Evolutionary conservation across 2,888 invertebrate genomes (phyloP).

Genomic region (Vesta saturnalis): DNA sequence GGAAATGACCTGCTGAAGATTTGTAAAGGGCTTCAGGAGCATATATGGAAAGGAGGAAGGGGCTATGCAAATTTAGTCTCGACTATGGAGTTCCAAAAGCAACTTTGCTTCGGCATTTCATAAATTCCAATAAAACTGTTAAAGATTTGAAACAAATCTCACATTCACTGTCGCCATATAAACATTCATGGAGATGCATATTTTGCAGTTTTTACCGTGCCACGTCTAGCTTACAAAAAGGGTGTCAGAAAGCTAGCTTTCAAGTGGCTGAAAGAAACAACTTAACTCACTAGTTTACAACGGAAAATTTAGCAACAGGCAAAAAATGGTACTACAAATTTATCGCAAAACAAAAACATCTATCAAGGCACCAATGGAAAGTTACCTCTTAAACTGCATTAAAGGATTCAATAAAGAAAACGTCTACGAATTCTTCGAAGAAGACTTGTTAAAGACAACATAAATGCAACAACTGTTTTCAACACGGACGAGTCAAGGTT

Average conservation of each 20-base stretch:
- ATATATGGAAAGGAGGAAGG: too few relatives aligned
- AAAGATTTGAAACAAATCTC: not conserved
- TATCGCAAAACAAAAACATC: not conserved
- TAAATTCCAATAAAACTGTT: too few relatives aligned
- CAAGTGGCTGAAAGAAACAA: not conserved
- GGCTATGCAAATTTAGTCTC: too few relatives aligned
- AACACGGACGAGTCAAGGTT: not conserved
- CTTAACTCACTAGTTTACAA: not conserved
- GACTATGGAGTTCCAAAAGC: not conserved
- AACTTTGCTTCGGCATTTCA: not conserved
- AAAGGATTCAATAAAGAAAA: not conserved
- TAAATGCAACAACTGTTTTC: not conserved
- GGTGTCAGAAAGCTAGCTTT: not conserved
- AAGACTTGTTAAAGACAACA: not conserved
- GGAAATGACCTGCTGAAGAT: not conserved
- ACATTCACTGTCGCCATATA: too few relatives aligned
- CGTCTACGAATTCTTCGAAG: not conserved
- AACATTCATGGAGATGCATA: too few relatives aligned
- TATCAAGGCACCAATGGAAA: not conserved
- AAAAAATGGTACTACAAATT: too few relatives aligned
- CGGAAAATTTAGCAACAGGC: not conserved
- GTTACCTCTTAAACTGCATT: not conserved
- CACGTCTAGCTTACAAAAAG: too few relatives aligned
- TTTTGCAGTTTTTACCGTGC: too few relatives aligned
- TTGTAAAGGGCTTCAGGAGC: not conserved